Evolutionary conservation across 2,797 vertebrate species (phyloP).

Genomic region (Coranthus polyacanthus): DNA sequence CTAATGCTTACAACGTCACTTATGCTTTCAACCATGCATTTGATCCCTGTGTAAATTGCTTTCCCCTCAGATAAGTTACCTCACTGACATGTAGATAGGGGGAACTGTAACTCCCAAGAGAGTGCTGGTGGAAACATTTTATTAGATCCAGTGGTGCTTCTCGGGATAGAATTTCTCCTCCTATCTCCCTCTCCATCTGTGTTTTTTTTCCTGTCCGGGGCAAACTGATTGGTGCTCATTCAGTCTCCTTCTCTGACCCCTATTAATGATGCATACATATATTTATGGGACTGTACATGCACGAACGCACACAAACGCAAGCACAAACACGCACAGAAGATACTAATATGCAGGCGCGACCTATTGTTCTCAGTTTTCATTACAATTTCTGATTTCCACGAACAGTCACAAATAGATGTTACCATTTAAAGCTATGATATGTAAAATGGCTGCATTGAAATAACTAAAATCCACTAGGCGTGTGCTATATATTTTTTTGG

Average conservation of each 20-base stretch:
- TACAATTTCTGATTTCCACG: constrained; percentile 7
- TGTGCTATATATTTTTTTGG: too few relatives aligned
- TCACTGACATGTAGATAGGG: constrained; percentile 78
- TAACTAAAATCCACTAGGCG: too few relatives aligned
- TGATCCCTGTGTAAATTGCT: constrained; percentile 84
- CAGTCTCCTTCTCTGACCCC: constrained; percentile 45
- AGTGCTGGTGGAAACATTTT: constrained; percentile 78
- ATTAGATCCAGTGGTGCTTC: constrained; percentile 75
- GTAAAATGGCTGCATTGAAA: too few relatives aligned
- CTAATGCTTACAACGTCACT: constrained; percentile 73
- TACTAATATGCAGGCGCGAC: constrained; percentile 25
- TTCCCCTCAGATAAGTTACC: constrained; percentile 81
- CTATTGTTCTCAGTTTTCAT: constrained; percentile 13
- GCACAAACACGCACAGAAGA: not conserved
- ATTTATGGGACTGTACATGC: constrained; percentile 21
- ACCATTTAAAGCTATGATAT: not conserved
- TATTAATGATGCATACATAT: constrained; percentile 54
- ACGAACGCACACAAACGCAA: not conserved
- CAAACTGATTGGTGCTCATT: constrained; percentile 33
- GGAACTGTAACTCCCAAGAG: constrained; percentile 75
- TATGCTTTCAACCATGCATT: constrained; percentile 78
- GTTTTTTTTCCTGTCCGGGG: constrained; percentile 37
- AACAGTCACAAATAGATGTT: constrained; percentile 43
- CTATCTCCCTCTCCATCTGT: constrained; percentile 46
- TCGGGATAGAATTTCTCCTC: constrained; percentile 60